These are phyloP conservation scores for Centropus unirufus DNA, from an alignment of 2,113 vertebrate species.

Conservation along the genomic window DNA sequence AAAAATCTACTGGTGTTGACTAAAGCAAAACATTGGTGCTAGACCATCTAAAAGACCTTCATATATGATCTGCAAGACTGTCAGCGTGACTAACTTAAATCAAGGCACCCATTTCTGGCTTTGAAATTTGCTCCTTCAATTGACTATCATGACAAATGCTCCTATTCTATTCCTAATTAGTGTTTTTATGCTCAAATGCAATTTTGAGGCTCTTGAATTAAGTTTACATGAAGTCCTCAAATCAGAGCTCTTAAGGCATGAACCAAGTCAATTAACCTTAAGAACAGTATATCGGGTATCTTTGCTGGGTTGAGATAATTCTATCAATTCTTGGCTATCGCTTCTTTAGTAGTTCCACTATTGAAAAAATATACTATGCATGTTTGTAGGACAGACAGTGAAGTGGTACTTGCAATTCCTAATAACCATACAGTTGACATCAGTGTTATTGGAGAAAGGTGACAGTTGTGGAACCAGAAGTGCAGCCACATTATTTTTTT, in stretches of 20 bases:
- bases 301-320: neutral
- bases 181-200: neutral
- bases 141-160: neutral
- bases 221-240: neutral
- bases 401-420: neutral
- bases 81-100: neutral
- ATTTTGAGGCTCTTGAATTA: neutral
- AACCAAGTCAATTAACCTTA: neutral
- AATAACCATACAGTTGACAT: neutral
- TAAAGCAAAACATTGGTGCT: neutral
- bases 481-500: neutral
- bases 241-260: neutral
- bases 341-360: neutral
- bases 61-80: neutral
- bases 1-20: neutral
- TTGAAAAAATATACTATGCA: accelerated
- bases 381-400: neutral
- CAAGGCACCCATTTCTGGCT: neutral
- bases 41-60: neutral
- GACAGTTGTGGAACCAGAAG: neutral
- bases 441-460: neutral
- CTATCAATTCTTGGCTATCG: neutral
- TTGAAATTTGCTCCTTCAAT: neutral
- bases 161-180: neutral
- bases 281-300: neutral